phyloP scores from a whole-genome alignment of 2,113 vertebrate genomes.

The Sterrhoptilus dennistouni region DNA sequence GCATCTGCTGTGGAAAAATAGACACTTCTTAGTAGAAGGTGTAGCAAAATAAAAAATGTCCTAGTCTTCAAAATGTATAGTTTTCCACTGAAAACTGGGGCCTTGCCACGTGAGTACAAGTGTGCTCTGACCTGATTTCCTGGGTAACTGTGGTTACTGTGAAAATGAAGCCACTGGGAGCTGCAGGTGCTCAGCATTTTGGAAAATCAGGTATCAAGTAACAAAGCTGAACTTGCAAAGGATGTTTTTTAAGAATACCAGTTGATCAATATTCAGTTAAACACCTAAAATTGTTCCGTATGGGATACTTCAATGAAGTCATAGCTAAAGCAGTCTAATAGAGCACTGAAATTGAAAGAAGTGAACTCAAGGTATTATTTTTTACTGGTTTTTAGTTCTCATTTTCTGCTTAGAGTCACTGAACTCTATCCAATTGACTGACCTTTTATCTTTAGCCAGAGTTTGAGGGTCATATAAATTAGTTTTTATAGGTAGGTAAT shows the following conservation, averaged over 20 bases:
- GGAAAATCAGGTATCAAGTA: neutral
- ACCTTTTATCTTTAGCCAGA: neutral
- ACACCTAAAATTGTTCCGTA: neutral
- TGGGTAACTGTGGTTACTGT: neutral
- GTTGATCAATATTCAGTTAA: neutral
- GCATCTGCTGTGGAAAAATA: neutral
- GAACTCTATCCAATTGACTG: neutral
- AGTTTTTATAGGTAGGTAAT: neutral
- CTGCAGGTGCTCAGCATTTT: conserved; percentile 20
- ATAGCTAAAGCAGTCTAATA: neutral
- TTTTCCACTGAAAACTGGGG: neutral
- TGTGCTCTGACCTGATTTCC: neutral
- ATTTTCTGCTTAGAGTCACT: neutral
- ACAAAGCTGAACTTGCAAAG: neutral
- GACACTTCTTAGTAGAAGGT: neutral
- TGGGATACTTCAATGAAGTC: neutral
- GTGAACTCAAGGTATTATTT: neutral
- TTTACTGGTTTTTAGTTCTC: neutral
- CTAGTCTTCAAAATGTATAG: neutral
- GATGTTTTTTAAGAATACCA: neutral
- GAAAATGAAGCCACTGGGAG: neutral
- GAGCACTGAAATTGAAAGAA: neutral
- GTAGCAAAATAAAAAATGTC: neutral
- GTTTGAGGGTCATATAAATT: neutral
- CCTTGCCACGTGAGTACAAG: neutral